Conservation (phyloP, 1,140 invertebrate genomes). For the Oscheius sp. region DNA sequence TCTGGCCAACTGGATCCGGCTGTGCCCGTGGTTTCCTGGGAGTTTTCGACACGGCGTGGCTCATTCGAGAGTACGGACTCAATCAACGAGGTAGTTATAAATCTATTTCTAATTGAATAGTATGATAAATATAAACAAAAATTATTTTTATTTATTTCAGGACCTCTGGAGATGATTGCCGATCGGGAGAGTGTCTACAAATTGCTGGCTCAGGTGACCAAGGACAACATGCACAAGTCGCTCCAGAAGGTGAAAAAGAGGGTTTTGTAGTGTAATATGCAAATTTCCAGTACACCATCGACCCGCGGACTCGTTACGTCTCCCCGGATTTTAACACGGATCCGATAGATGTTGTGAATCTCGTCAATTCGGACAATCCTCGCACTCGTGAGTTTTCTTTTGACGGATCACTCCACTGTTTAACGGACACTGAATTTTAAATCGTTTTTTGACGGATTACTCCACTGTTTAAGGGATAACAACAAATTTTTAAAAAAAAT, state of each 20-base stretch:
- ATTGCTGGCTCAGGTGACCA: constrained; percentile 85
- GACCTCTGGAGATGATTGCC: constrained; percentile 69
- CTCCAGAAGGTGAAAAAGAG: constrained; percentile 33
- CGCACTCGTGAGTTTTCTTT: constrained; percentile 10
- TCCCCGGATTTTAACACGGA: constrained; percentile 20
- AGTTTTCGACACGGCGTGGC: constrained; percentile 92
- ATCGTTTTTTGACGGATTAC: too few species aligned
- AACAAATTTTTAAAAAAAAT: too few species aligned
- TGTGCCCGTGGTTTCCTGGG: constrained; percentile 94
- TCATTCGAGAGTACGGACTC: constrained; percentile 79
- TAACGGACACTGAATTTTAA: not conserved
- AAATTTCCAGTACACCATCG: constrained; percentile 43
- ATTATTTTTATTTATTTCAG: too few species aligned
- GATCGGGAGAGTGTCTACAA: constrained; percentile 92
- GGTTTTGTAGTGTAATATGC: not conserved
- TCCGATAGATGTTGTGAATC: constrained; percentile 35
- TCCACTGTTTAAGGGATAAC: too few species aligned
- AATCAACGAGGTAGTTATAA: constrained; percentile 62
- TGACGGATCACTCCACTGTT: too few species aligned
- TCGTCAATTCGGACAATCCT: constrained; percentile 42
- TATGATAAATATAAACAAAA: too few species aligned
- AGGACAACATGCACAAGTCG: constrained; percentile 87
- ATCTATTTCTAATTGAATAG: constrained; percentile 1
- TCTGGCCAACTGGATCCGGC: constrained; percentile 96
- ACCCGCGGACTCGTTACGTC: constrained; percentile 41